Percentiles rank a stretch among this genome's conserved stretches.
These are phyloP conservation scores for Hetaerina americana DNA, from an alignment of 1,140 invertebrate species.

Conservation along the genomic window DNA sequence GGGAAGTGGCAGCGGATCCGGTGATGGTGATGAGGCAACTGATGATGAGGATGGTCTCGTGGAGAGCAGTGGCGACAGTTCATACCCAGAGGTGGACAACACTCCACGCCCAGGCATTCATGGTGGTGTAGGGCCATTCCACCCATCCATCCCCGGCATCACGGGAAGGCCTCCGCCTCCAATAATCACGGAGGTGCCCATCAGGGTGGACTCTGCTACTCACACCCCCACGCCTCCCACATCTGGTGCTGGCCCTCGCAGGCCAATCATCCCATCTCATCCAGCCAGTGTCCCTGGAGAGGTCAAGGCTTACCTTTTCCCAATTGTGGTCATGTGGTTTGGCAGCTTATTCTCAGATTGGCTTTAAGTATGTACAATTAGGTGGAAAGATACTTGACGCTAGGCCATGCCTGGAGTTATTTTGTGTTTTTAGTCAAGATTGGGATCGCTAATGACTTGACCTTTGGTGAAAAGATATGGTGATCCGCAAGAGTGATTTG, in stretches of 20 bases:
- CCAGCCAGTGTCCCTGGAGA: conserved; percentile 33
- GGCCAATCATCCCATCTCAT: background rate
- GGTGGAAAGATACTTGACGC: too few species aligned
- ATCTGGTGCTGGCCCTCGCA: background rate
- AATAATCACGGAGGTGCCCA: background rate
- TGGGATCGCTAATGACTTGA: too few species aligned
- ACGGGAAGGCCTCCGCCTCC: background rate
- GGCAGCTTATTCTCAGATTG: conserved; percentile 64
- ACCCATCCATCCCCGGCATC: background rate
- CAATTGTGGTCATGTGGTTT: conserved; percentile 70
- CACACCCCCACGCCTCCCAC: background rate
- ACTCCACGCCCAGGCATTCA: background rate
- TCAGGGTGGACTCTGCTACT: background rate
- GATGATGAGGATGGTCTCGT: conserved; percentile 27
- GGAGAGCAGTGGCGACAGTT: conserved; percentile 13
- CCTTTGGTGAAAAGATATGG: too few species aligned
- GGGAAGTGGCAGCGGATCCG: conserved; percentile 45
- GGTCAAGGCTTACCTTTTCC: conserved; percentile 57
- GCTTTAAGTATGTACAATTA: too few species aligned
- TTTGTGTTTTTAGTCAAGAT: too few species aligned
- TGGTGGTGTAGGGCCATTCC: too few species aligned
- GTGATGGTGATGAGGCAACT: conserved; percentile 27
- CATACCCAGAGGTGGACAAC: conserved; percentile 9
- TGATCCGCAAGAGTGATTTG: too few species aligned
- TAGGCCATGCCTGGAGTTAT: too few species aligned